Conservation (phyloP, 1,140 invertebrate genomes). For the Camponotus vicinus region DNA sequence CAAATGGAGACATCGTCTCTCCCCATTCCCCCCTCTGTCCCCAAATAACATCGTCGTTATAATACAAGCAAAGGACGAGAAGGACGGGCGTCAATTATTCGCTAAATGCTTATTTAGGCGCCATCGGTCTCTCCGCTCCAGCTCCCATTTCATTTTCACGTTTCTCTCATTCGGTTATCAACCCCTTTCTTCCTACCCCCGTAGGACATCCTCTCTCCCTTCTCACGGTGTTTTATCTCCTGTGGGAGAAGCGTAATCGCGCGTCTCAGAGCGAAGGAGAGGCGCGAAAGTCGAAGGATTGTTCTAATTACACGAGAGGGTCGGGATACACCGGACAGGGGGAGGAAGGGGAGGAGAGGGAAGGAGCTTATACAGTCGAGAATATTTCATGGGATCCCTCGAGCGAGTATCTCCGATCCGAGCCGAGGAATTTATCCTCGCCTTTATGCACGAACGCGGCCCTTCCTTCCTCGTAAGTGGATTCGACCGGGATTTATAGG, state of each 20-base stretch:
- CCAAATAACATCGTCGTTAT: conserved; percentile 23
- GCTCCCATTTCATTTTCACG: conserved; percentile 3
- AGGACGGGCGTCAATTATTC: conserved; percentile 32
- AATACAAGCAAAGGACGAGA: background rate
- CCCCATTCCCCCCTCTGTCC: background rate
- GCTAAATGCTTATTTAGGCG: conserved; percentile 51
- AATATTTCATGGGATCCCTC: conserved; percentile 48
- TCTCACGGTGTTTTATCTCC: conserved; percentile 13
- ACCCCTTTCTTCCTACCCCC: too few species aligned
- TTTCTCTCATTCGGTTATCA: conserved; percentile 19
- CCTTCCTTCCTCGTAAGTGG: conserved; percentile 36
- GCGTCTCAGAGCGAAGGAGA: background rate
- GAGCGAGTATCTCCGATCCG: conserved; percentile 30
- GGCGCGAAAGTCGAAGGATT: conserved; percentile 45
- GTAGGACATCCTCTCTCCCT: too few species aligned
- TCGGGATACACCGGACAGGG: background rate
- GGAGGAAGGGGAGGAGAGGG: too few species aligned
- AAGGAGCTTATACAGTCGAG: conserved; percentile 37
- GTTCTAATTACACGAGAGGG: conserved; percentile 44
- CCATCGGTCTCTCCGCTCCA: background rate
- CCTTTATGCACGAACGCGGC: conserved; percentile 53
- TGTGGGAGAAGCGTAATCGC: background rate
- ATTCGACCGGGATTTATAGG: conserved; percentile 58
- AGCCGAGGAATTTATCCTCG: conserved; percentile 60
- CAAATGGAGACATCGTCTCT: conserved; percentile 23